These are phyloP conservation scores for Dicerorhinus sumatrensis DNA, from an alignment of 2,113 vertebrate species.

Conservation along the genomic window DNA sequence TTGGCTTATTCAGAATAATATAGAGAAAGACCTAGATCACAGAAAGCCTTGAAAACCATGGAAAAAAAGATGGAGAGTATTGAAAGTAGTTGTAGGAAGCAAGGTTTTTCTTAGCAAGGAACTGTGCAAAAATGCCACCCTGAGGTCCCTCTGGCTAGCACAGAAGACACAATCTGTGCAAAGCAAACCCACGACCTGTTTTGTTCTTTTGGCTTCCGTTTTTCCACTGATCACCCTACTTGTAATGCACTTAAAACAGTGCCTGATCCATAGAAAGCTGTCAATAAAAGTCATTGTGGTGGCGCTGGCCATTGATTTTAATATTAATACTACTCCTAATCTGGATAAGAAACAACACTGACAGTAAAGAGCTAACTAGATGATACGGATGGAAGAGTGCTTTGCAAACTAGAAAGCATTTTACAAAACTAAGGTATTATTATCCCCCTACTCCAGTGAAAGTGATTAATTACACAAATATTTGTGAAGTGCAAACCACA, in stretches of 20 bases:
- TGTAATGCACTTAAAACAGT: neutral
- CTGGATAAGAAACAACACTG: neutral
- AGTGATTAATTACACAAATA: neutral
- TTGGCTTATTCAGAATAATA: neutral
- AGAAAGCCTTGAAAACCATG: neutral
- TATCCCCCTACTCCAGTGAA: neutral
- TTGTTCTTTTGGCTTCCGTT: neutral
- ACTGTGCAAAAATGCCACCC: neutral
- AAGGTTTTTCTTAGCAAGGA: neutral
- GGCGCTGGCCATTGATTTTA: neutral
- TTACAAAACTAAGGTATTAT: neutral
- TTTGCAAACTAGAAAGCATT: constrained; percentile 22
- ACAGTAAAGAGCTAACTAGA: neutral
- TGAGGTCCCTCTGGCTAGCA: neutral
- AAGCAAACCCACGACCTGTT: neutral
- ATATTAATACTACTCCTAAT: neutral
- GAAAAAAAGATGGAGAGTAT: neutral
- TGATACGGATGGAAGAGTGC: neutral
- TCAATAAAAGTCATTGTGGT: neutral
- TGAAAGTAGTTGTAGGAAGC: neutral
- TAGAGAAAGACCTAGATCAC: neutral
- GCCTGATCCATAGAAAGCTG: neutral
- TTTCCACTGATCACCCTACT: neutral
- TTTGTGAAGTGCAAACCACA: neutral
- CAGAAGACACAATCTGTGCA: neutral